These are phyloP conservation scores for Nephrotoma flavescens DNA, from an alignment of 2,888 invertebrate genomes.

Conservation along the genomic window DNA sequence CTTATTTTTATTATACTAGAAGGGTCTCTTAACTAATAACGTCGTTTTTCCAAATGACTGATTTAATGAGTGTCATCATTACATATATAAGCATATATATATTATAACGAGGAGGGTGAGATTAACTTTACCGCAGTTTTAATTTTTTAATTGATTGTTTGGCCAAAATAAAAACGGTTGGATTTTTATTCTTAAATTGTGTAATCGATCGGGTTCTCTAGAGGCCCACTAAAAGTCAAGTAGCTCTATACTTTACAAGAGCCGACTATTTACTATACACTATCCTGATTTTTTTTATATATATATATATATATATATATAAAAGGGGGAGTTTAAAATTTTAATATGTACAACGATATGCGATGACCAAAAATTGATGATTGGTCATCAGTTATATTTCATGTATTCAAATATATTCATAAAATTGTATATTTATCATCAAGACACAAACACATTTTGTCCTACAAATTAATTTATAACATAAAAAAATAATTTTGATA, in stretches of 20 bases:
- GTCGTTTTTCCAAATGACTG: constrained; percentile 33
- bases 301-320: no score
- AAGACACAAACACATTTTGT: neutral
- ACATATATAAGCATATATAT: neutral
- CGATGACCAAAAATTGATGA: neutral
- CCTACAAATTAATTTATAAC: neutral
- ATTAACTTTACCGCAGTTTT: neutral
- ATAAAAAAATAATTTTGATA: neutral
- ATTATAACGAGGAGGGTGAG: neutral
- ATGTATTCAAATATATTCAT: neutral
- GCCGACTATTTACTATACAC: neutral
- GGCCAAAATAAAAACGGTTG: neutral
- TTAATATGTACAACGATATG: neutral
- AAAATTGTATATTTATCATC: neutral
- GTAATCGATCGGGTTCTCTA: neutral
- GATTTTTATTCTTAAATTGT: neutral
- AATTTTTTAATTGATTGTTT: neutral
- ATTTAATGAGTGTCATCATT: constrained; percentile 17
- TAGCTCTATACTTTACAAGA: neutral
- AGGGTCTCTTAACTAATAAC: constrained; percentile 18
- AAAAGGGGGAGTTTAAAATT: neutral
- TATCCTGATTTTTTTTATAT: neutral
- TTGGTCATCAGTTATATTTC: neutral
- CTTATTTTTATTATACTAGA: neutral
- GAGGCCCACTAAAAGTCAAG: neutral